A percentile compares a stretch with the other conserved stretches of the same genome.
These are phyloP conservation scores for Urechis unicinctus DNA, from an alignment of 2,888 invertebrate species.

Conservation along the genomic window DNA sequence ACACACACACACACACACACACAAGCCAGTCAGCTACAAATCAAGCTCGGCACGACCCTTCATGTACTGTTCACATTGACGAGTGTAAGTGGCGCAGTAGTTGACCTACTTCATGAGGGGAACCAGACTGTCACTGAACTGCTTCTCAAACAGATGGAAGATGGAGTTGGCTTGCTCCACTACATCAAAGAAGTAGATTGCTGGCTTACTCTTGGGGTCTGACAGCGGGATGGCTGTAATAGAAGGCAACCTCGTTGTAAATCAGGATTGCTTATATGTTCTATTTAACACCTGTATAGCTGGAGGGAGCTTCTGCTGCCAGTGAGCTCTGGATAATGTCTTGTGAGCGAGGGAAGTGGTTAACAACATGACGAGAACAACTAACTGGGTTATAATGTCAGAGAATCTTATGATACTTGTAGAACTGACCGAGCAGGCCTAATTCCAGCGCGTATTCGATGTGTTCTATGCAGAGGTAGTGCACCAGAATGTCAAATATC, in stretches of 20 bases:
- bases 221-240: slow-evolving; percentile 49
- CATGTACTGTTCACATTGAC: no score
- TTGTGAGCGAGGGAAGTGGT: no score
- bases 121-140: slow-evolving; percentile 80
- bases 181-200: slow-evolving; percentile 85
- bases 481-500: slow-evolving; percentile 76
- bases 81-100: background rate
- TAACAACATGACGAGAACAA: no score
- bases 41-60: no score
- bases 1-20: slow-evolving; percentile 1
- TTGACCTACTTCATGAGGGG: slow-evolving; percentile 74
- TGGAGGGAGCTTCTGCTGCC: no score
- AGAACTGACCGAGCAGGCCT: slow-evolving; percentile 64
- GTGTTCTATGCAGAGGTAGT: slow-evolving; percentile 81
- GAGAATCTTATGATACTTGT: no score
- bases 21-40: no score
- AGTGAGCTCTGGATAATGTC: no score
- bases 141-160: slow-evolving; percentile 85
- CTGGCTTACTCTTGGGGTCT: slow-evolving; percentile 81
- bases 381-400: no score
- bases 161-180: slow-evolving; percentile 88
- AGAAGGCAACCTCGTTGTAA: background rate
- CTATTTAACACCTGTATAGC: no score
- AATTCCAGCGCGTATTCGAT: slow-evolving; percentile 94
- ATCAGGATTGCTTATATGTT: no score